Evolutionary conservation across 2,797 vertebrate species (phyloP), one percentile per base, ranked within the genome.

Genomic region (Manis crassicaudata): DNA sequence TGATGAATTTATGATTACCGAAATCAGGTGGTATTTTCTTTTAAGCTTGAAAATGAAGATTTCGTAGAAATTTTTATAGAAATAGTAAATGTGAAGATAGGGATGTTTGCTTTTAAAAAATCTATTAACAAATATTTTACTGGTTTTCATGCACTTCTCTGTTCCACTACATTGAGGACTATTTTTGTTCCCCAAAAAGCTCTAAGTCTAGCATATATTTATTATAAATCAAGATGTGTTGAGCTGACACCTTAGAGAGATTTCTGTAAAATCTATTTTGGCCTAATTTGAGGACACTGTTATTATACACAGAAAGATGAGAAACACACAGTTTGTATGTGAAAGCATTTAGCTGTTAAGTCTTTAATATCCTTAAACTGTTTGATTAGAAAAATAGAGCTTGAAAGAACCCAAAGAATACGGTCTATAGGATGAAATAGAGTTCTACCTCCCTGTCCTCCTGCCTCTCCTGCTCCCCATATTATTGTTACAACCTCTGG

Each of bases 371-470:
- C 29, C 80, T 92, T 79, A 62, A 35, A 35, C 25, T n/a, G 90
- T 86, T 90, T 90, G 83, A 60, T 79, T 93, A 76, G 65, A 32
- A 87, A 70, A 94, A 92, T 63, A 56, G 90, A 37, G n/a, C 21
- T 60, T 83, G 8, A 35, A 95, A 94, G 90, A 83, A 63, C 65
- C 13, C 6, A 43, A 94, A 80, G 37, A n/a, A 0, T 88, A 3
- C 46, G 50, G 63, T 92, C 27, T 40, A 92, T 56, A 54, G 21
- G 9, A 73, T 84, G 67, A 87, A 72, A 60, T 54, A 25, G 5
- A 82, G 7, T 79, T 80, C 43, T 56, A 23, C 54, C 65, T 81
- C 7, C 9, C 9, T 88, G 65, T 5, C 20, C 54, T 62, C 13
- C 73, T 88, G 54, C 8, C 35, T n/a, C 23, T 58, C 40, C 1